phyloP scores from a whole-genome alignment of 2,113 vertebrate species.

The Vicugna pacos region DNA sequence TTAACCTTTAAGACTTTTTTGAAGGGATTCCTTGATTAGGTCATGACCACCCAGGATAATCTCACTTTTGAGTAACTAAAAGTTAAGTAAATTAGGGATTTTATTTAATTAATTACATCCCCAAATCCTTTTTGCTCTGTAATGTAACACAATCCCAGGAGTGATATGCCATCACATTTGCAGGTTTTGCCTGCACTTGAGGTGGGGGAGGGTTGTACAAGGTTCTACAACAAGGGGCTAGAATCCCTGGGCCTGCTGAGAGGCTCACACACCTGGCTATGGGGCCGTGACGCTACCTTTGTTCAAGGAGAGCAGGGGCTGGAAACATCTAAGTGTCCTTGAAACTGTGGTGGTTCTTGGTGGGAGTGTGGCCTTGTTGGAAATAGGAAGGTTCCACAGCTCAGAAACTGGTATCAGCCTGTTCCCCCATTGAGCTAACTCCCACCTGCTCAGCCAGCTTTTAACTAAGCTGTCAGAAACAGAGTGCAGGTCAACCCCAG shows the following conservation, averaged over 20 bases:
- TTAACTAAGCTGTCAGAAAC: constrained; percentile 57
- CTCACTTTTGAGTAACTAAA: neutral
- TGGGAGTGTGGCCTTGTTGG: neutral
- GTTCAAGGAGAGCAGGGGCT: neutral
- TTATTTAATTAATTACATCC: constrained; percentile 9
- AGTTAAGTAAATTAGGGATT: neutral
- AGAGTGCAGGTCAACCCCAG: neutral
- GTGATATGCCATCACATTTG: neutral
- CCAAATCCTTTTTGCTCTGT: neutral
- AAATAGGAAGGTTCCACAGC: neutral
- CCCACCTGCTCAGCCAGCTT: neutral
- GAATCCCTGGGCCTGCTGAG: neutral
- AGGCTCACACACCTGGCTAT: neutral
- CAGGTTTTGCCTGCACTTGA: neutral
- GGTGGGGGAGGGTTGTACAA: neutral
- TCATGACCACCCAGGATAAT: neutral
- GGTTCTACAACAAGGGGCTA: neutral
- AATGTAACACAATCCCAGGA: neutral
- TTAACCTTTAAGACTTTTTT: neutral
- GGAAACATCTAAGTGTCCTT: neutral
- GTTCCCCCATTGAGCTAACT: neutral
- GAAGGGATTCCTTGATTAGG: neutral
- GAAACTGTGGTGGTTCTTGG: neutral
- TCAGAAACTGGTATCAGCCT: neutral
- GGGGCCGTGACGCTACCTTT: neutral